These are phyloP conservation scores for Pollimyrus isidori DNA, from an alignment of 2,113 vertebrate genomes.

Conservation along the genomic window DNA sequence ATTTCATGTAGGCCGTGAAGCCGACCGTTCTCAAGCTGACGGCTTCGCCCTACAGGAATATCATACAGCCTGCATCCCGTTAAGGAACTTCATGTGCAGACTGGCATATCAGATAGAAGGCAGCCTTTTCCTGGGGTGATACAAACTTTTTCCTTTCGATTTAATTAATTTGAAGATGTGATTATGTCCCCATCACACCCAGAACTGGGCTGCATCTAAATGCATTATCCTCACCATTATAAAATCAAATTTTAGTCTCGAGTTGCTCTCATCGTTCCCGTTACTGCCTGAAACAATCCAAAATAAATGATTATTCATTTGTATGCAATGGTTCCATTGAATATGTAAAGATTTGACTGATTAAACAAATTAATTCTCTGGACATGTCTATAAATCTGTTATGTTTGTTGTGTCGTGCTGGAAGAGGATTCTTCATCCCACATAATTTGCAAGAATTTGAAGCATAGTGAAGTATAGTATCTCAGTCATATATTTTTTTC, in stretches of 20 bases:
- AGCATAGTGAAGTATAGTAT: not conserved
- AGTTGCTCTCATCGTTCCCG: constrained; percentile 24
- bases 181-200: constrained; percentile 19
- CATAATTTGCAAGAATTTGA: not conserved
- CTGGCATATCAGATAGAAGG: constrained; percentile 26
- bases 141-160: constrained; percentile 23
- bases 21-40: not conserved
- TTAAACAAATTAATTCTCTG: constrained; percentile 22
- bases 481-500: not conserved
- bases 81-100: not conserved
- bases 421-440: not conserved
- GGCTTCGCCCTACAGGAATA: not conserved
- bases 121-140: constrained; percentile 26
- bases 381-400: constrained; percentile 20
- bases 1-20: not conserved
- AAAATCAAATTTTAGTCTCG: constrained; percentile 33
- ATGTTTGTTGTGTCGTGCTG: not conserved
- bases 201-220: constrained; percentile 29
- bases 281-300: not conserved
- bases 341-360: constrained; percentile 13
- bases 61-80: not conserved
- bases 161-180: constrained; percentile 33
- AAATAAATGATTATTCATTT: constrained; percentile 18
- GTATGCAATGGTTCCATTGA: constrained; percentile 4
- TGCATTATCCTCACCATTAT: constrained; percentile 29